These are phyloP conservation scores for Rattus rattus DNA, from an alignment of 2,113 vertebrate genomes.

Conservation along the genomic window DNA sequence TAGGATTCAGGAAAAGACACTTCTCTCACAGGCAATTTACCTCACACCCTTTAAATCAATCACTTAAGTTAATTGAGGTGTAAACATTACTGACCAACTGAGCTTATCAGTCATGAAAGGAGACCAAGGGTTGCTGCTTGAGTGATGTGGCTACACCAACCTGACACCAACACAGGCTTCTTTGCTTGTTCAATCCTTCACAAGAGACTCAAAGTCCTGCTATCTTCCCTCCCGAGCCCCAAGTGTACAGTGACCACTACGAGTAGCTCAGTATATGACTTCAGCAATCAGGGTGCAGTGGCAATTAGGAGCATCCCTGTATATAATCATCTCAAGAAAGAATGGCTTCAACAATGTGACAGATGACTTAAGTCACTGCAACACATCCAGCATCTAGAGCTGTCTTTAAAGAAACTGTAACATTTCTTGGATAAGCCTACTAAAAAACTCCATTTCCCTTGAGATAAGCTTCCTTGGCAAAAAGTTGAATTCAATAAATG, in stretches of 20 bases:
- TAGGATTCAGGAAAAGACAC: constrained; percentile 40
- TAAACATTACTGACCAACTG: constrained; percentile 67
- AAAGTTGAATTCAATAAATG: constrained; percentile 65
- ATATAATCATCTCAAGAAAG: constrained; percentile 59
- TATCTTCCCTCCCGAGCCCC: constrained; percentile 20
- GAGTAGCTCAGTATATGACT: background rate
- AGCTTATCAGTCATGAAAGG: constrained; percentile 13
- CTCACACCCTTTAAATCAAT: background rate
- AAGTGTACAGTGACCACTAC: background rate
- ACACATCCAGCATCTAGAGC: constrained; percentile 64
- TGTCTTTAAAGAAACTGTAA: constrained; percentile 64
- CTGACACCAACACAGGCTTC: background rate
- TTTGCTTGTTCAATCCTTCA: background rate
- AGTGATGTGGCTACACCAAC: constrained; percentile 22
- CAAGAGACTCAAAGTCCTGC: constrained; percentile 31
- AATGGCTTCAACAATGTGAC: constrained; percentile 69
- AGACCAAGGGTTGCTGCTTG: constrained; percentile 57
- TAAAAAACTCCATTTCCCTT: constrained; percentile 77
- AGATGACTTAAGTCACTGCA: constrained; percentile 50
- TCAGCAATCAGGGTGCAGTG: background rate
- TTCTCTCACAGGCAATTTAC: constrained; percentile 22
- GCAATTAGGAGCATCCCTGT: constrained; percentile 19
- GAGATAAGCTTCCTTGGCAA: constrained; percentile 79
- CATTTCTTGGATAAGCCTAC: constrained; percentile 71
- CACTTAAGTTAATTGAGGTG: constrained; percentile 44